phyloP scores from a whole-genome alignment of 2,888 invertebrate species.

The Mimas tiliae region DNA sequence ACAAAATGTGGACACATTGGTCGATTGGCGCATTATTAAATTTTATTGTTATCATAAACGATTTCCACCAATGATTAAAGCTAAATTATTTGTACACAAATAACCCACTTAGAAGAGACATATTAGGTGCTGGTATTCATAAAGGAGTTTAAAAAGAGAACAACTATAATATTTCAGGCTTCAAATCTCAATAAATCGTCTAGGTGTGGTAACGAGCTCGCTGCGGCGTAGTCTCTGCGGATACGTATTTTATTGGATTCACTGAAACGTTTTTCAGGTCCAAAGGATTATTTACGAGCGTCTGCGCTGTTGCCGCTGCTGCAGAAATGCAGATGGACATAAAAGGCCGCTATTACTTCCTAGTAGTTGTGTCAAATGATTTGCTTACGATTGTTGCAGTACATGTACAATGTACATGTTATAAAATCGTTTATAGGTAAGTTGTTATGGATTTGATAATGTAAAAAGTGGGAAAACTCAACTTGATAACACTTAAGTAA shows the following conservation, averaged over 20 bases:
- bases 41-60: not conserved
- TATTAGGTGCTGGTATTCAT: slow-evolving; percentile 47
- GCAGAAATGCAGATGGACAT: slow-evolving; percentile 82
- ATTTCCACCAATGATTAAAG: not conserved
- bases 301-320: slow-evolving; percentile 70
- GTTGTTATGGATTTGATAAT: too few species aligned
- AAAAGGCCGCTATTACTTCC: slow-evolving; percentile 41
- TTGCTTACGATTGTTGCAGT: not conserved
- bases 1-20: not conserved
- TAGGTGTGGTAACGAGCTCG: slow-evolving; percentile 84
- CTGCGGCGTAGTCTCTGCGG: slow-evolving; percentile 83
- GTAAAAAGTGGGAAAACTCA: too few species aligned
- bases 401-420: too few species aligned
- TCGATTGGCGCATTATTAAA: not conserved
- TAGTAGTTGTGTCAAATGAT: not conserved
- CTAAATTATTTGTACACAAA: not conserved
- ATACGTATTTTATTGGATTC: slow-evolving; percentile 85
- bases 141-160: slow-evolving; percentile 78
- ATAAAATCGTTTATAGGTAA: not conserved
- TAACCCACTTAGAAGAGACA: slow-evolving; percentile 13
- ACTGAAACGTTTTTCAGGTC: slow-evolving; percentile 84
- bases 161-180: slow-evolving; percentile 83
- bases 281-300: slow-evolving; percentile 83
- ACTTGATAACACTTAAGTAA: too few species aligned
- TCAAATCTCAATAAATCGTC: slow-evolving; percentile 85